Conservation (phyloP, 92 coral and sea anemone species). For the Galaxea fascicularis region DNA sequence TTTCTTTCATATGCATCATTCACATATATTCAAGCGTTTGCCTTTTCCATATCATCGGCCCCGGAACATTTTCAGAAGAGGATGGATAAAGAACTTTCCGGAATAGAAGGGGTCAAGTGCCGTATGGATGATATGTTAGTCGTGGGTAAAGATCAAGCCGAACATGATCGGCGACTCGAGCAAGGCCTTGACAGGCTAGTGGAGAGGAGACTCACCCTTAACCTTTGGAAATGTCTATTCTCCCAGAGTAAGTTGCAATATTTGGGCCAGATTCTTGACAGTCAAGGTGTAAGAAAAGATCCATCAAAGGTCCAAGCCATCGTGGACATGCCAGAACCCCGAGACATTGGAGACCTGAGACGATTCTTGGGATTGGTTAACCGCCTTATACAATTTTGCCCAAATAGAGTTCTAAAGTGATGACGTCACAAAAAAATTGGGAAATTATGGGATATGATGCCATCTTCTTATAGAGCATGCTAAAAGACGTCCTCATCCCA, state of each 20-base stretch:
- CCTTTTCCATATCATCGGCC: constrained; percentile 49
- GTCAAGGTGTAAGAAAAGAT: constrained; percentile 57
- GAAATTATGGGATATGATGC: too few relatives aligned
- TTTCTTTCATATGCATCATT: too few relatives aligned
- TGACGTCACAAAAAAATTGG: too few relatives aligned
- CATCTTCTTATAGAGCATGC: too few relatives aligned
- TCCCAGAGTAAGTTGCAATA: constrained; percentile 48
- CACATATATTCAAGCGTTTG: too few relatives aligned
- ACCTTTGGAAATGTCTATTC: constrained; percentile 56
- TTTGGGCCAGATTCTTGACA: constrained; percentile 62
- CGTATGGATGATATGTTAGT: constrained; percentile 59
- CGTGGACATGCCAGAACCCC: constrained; percentile 39
- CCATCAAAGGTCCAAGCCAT: constrained; percentile 60
- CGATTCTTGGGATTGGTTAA: constrained; percentile 66
- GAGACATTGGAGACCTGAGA: constrained; percentile 55
- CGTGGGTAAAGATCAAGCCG: constrained; percentile 65
- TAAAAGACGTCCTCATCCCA: too few relatives aligned
- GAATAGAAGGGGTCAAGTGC: constrained; percentile 63
- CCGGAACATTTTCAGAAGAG: constrained; percentile 64
- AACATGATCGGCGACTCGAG: constrained; percentile 48
- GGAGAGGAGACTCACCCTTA: constrained; percentile 63
- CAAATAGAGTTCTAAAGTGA: too few relatives aligned
- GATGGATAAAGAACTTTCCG: constrained; percentile 57
- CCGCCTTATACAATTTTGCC: constrained; percentile 51
- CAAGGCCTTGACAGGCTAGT: constrained; percentile 59